Conservation (phyloP, 2,113 vertebrate genomes). For the Apteryx owenii region DNA sequence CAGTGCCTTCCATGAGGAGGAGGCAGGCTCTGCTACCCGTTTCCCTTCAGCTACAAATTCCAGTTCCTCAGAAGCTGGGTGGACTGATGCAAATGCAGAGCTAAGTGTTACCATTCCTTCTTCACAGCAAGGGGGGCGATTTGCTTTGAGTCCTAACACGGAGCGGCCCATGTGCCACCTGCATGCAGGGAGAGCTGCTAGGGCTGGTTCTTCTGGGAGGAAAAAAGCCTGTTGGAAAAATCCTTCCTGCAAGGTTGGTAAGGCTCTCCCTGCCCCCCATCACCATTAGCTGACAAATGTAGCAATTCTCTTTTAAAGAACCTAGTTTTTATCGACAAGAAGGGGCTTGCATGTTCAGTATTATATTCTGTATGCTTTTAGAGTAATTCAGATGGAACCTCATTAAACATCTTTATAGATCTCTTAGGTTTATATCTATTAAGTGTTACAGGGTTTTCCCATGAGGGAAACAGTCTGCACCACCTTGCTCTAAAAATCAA, state of each 20-base stretch:
- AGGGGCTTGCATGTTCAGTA: neutral
- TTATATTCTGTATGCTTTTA: neutral
- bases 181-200: neutral
- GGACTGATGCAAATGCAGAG: neutral
- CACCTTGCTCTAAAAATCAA: neutral
- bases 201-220: neutral
- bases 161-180: neutral
- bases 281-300: neutral
- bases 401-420: neutral
- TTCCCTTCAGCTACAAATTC: accelerated
- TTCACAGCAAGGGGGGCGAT: neutral
- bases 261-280: neutral
- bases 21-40: neutral
- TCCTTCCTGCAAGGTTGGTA: neutral
- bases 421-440: neutral
- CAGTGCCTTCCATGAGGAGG: neutral
- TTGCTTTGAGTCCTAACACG: neutral
- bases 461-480: neutral
- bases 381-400: neutral
- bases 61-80: neutral
- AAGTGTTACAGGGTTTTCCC: neutral
- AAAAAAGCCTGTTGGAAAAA: neutral
- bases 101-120: neutral
- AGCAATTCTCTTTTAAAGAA: neutral
- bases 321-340: neutral